A percentile compares a stretch with the other conserved stretches of the same genome.
These are phyloP conservation scores for Parelbella ahira DNA, from an alignment of 2,888 invertebrate species.

Conservation along the genomic window DNA sequence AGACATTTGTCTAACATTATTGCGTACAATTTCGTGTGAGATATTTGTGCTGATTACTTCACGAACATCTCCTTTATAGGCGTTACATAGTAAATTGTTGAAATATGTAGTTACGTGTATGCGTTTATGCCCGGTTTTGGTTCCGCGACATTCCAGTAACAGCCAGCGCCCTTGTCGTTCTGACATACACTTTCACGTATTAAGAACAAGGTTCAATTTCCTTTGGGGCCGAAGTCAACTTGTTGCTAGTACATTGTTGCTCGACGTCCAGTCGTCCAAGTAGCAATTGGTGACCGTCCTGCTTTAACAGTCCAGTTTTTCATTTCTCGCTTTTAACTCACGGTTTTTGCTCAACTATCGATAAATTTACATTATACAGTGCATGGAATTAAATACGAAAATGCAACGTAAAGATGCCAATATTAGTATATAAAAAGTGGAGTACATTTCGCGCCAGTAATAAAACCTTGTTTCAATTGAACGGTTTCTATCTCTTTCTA, in stretches of 20 bases:
- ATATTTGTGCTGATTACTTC: conserved; percentile 10
- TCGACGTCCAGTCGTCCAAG: conserved; percentile 7
- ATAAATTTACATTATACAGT: conserved; percentile 1
- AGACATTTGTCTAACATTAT: no score
- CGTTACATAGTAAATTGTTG: conserved; percentile 11
- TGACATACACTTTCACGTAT: neutral
- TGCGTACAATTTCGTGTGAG: no score
- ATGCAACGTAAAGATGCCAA: no score
- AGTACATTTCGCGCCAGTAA: no score
- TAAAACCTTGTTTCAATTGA: no score
- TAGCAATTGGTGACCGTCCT: conserved; percentile 3
- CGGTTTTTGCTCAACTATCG: conserved; percentile 10
- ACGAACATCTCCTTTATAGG: conserved; percentile 7
- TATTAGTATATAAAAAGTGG: no score
- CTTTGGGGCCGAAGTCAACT: neutral
- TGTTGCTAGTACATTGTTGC: conserved; percentile 14
- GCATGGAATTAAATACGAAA: no score
- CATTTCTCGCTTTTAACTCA: conserved; percentile 7
- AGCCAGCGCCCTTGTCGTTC: neutral
- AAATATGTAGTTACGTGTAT: conserved; percentile 10
- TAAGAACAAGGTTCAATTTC: conserved; percentile 6
- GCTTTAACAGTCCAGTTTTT: conserved; percentile 5
- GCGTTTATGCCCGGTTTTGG: conserved; percentile 10
- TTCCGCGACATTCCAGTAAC: conserved; percentile 8
- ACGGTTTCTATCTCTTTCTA: no score